Percentiles rank a stretch among this genome's conserved stretches.
These are phyloP conservation scores for Druceiella hillmani DNA, from an alignment of 2,888 invertebrate species.

Conservation along the genomic window DNA sequence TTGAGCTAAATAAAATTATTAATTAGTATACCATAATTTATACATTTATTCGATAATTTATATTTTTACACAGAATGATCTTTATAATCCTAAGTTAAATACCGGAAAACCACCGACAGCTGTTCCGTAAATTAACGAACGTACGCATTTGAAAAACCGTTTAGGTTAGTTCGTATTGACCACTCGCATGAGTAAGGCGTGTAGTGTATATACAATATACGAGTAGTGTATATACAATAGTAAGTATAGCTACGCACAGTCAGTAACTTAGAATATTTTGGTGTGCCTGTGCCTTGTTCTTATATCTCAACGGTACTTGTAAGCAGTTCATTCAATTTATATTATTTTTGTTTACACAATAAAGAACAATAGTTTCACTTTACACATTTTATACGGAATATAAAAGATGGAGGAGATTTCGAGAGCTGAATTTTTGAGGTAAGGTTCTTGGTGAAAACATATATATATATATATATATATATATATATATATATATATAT, in stretches of 20 bases:
- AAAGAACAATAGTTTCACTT: constrained; percentile 4
- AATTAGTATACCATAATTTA: not conserved
- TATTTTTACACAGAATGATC: constrained; percentile 1
- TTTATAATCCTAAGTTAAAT: constrained; percentile 2
- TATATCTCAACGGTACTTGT: constrained; percentile 3
- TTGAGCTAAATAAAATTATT: not conserved
- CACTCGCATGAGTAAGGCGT: constrained; percentile 2
- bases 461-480: too few relatives aligned
- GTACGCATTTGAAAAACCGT: constrained; percentile 1
- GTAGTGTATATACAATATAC: too few relatives aligned
- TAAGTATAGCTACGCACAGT: constrained; percentile 3
- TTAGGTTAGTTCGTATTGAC: not conserved
- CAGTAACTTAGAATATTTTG: constrained; percentile 2
- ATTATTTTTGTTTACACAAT: too few relatives aligned
- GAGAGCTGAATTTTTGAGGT: constrained; percentile 4
- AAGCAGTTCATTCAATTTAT: constrained; percentile 4
- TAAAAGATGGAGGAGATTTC: constrained; percentile 4
- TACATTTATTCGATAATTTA: too few relatives aligned
- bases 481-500: too few relatives aligned
- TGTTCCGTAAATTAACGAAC: constrained; percentile 4
- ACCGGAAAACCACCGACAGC: constrained; percentile 2
- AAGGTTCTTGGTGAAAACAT: constrained; percentile 3
- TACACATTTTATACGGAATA: constrained; percentile 4
- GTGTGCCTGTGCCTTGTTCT: constrained; percentile 1
- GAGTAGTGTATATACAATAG: too few relatives aligned